A percentile compares a stretch with the other conserved stretches of the same genome.
Conservation (phyloP, 2,797 vertebrate species). For the Muscicapa comitata region DNA sequence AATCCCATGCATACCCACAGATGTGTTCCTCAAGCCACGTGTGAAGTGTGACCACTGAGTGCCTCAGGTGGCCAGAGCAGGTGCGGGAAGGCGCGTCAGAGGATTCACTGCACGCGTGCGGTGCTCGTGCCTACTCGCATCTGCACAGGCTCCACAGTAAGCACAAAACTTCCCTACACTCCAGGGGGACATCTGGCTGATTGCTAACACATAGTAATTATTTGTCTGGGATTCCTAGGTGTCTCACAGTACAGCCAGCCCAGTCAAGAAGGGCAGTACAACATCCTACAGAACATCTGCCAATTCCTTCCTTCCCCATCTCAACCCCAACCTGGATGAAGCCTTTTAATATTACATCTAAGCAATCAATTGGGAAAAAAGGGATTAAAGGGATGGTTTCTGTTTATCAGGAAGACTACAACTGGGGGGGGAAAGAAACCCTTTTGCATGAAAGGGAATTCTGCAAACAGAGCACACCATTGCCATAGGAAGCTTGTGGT, state of each 20-base stretch:
- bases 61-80: neutral
- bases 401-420: neutral
- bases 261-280: neutral
- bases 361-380: neutral
- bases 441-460: neutral
- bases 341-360: neutral
- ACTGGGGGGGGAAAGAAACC: fast-evolving
- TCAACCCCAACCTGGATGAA: neutral
- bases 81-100: fast-evolving
- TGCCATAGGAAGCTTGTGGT: neutral
- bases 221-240: neutral
- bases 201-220: neutral
- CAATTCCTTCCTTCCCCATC: neutral
- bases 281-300: neutral
- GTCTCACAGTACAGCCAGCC: neutral
- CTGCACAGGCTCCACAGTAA: neutral
- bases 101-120: fast-evolving
- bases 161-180: neutral
- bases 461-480: fast-evolving
- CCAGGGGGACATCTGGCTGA: neutral
- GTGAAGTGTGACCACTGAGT: neutral
- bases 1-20: fast-evolving
- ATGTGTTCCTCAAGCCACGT: neutral
- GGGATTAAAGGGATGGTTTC: fast-evolving
- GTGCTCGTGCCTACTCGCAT: no score